These are phyloP conservation scores for Cephus spinipes DNA, from an alignment of 2,888 invertebrate genomes.

Conservation along the genomic window DNA sequence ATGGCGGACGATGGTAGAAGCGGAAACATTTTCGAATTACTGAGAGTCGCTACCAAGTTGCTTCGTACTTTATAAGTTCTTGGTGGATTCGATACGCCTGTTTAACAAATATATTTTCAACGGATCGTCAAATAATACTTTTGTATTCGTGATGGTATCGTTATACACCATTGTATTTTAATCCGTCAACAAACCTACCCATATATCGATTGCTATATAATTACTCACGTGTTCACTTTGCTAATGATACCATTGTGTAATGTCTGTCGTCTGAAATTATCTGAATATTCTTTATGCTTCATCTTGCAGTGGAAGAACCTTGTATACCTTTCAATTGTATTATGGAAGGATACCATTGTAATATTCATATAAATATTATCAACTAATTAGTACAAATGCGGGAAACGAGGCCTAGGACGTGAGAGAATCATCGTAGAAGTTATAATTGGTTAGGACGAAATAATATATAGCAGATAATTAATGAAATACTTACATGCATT, in stretches of 20 bases:
- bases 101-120: background rate
- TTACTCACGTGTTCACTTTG: background rate
- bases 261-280: background rate
- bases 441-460: background rate
- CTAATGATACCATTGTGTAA: background rate
- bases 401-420: background rate
- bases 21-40: background rate
- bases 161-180: background rate
- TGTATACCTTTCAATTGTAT: background rate
- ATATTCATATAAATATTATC: background rate
- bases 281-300: background rate
- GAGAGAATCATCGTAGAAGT: background rate
- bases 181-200: background rate
- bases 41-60: background rate
- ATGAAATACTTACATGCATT: background rate
- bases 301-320: background rate
- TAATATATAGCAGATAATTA: background rate
- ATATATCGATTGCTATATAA: background rate
- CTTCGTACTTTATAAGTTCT: background rate
- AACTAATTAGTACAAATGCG: background rate
- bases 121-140: background rate
- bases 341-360: background rate
- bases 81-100: background rate
- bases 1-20: background rate
- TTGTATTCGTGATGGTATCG: background rate